Evolutionary conservation across 1,140 invertebrate species (phyloP).

Genomic region (Mizuhopecten yessoensis): DNA sequence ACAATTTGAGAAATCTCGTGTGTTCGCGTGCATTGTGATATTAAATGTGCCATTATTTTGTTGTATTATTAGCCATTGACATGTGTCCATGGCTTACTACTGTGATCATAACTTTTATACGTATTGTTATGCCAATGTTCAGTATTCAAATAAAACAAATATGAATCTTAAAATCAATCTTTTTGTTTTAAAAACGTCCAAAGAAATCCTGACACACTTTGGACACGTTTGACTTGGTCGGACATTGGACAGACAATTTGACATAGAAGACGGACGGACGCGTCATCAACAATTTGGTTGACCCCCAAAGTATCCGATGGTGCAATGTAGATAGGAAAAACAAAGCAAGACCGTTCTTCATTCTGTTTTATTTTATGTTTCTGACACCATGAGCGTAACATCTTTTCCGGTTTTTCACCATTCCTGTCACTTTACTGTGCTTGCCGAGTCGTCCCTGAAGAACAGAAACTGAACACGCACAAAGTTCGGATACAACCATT

Average conservation of each 20-base stretch:
- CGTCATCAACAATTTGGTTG: no score
- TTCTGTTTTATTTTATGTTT: no score
- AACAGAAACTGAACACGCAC: no score
- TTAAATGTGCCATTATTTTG: background rate
- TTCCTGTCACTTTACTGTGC: no score
- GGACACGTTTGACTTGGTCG: background rate
- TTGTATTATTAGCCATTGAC: background rate
- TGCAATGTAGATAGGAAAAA: no score
- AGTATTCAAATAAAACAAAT: background rate
- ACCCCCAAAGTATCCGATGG: no score
- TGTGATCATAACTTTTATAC: slow-evolving; percentile 3
- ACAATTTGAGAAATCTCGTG: background rate
- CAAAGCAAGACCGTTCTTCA: no score
- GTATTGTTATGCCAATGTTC: slow-evolving; percentile 18
- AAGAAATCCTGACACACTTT: background rate
- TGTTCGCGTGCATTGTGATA: background rate
- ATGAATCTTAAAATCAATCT: background rate
- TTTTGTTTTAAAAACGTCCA: background rate
- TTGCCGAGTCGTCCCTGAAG: no score
- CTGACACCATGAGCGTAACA: no score
- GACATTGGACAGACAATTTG: background rate
- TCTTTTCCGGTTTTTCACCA: no score
- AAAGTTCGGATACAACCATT: no score
- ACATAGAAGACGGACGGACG: background rate
- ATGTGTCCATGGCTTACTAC: background rate